Conservation (phyloP, 2,888 invertebrate genomes). For the Ellobium chinense region DNA sequence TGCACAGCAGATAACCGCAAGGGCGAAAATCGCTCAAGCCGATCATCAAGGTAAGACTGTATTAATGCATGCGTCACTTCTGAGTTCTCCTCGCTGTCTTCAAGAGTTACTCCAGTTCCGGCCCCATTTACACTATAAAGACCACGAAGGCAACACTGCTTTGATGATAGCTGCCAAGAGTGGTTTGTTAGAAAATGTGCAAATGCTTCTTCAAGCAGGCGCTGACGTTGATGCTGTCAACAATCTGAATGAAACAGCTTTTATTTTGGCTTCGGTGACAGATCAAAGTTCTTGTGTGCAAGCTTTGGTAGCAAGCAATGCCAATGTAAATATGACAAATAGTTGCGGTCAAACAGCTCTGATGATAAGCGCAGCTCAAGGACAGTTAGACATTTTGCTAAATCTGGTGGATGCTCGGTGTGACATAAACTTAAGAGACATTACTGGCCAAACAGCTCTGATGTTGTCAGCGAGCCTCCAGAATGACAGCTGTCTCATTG, state of each 20-base stretch:
- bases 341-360: not conserved
- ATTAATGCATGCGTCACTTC: conserved; percentile 44
- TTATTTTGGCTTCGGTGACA: too few relatives aligned
- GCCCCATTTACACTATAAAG: not conserved
- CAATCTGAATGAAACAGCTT: too few relatives aligned
- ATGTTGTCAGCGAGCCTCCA: not conserved
- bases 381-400: not conserved
- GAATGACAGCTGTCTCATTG: not conserved
- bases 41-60: conserved; percentile 52
- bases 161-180: not conserved
- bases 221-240: not conserved
- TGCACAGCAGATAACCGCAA: not conserved
- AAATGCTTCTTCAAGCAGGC: not conserved
- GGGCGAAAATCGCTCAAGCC: not conserved
- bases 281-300: too few relatives aligned
- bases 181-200: not conserved
- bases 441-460: not conserved
- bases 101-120: not conserved
- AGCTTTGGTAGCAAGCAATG: not conserved
- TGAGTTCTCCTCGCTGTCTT: not conserved
- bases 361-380: not conserved
- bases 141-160: not conserved
- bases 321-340: not conserved
- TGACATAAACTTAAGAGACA: not conserved
- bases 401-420: not conserved